Base-by-base conservation (phyloP, 2,888 invertebrate species). In the Lasioglossum malachurum region DNA sequence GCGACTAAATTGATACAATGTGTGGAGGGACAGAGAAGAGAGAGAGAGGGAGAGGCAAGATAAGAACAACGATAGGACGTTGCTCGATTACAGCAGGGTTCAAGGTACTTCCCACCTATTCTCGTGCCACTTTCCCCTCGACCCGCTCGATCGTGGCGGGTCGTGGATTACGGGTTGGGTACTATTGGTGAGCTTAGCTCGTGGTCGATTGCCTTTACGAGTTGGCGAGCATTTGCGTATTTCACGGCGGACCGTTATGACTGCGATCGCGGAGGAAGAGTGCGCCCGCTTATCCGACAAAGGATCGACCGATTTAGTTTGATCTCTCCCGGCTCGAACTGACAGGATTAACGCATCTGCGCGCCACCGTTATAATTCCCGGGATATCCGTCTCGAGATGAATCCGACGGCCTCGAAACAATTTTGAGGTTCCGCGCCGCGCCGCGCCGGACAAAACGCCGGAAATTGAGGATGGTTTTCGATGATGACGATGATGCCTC, bases 131-230 rank as follows among this genome's bases (percentile, higher is more conserved):
- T 72, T 41, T n/a, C 41, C n/a, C 12, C 41, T 41, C 71, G n/a
- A 10, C 57, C 38, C 41, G 77, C 74, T 35, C 84, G 44, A 12
- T 23, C 67, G 49, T 77, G 86, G 88, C 88, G 88, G 88, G 88
- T 90, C 89, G 89, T 86, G 91, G 92, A 93, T 93, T 92, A 91
- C 85, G 87, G 88, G 72, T 44, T n/a, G 81, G 83, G 86, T n/a
- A 91, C 91, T 90, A 92, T 92, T 91, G 93, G 91, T 88, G 87
- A 90, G 93, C 92, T 93, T 91, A 91, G 89, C 91, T 92, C 88
- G 92, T 91, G 93, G 92, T 91, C 89, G 92, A 91, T 90, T 92
- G 92, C 91, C 89, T 92, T 92, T 92, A 92, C 92, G 92, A 92
- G 92, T 91, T 92, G 90, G 87, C 90, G 88, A 84, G 91, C 91